A percentile compares a stretch with the other conserved stretches of the same genome.
These are phyloP conservation scores for Masticophis lateralis DNA, from an alignment of 2,797 vertebrate species.

Conservation along the genomic window DNA sequence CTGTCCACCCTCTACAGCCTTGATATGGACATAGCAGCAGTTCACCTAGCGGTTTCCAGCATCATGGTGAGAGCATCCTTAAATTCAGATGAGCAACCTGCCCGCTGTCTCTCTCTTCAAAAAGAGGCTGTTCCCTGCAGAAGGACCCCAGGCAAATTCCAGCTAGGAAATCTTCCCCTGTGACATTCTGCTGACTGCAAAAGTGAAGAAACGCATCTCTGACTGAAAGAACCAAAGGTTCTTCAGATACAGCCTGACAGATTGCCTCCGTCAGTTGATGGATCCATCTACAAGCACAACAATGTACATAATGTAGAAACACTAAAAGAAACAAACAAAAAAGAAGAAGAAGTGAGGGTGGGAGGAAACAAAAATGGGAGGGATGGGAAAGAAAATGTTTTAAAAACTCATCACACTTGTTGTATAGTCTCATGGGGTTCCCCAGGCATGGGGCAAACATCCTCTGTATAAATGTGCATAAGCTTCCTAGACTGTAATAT, in stretches of 20 bases:
- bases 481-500: slow-evolving; percentile 36
- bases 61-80: background rate
- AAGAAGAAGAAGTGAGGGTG: slow-evolving; percentile 6
- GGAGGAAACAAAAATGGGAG: background rate
- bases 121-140: background rate
- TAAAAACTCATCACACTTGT: slow-evolving; percentile 38
- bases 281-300: slow-evolving; percentile 61
- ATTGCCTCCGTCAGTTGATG: slow-evolving; percentile 9
- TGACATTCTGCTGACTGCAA: background rate
- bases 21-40: background rate
- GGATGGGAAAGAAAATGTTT: slow-evolving; percentile 35
- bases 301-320: slow-evolving; percentile 66
- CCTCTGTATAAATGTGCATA: slow-evolving; percentile 44
- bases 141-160: background rate
- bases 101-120: background rate
- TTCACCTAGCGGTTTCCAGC: background rate
- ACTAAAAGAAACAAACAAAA: slow-evolving; percentile 28
- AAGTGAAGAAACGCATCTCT: background rate
- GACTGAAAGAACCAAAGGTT: background rate
- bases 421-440: slow-evolving; percentile 5
- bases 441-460: background rate
- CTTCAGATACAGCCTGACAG: slow-evolving; percentile 4
- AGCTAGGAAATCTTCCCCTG: background rate
- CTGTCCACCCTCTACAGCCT: background rate
- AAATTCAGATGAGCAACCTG: background rate